These are phyloP conservation scores for Microtus oregoni DNA, from an alignment of 2,113 vertebrate species.

Conservation along the genomic window DNA sequence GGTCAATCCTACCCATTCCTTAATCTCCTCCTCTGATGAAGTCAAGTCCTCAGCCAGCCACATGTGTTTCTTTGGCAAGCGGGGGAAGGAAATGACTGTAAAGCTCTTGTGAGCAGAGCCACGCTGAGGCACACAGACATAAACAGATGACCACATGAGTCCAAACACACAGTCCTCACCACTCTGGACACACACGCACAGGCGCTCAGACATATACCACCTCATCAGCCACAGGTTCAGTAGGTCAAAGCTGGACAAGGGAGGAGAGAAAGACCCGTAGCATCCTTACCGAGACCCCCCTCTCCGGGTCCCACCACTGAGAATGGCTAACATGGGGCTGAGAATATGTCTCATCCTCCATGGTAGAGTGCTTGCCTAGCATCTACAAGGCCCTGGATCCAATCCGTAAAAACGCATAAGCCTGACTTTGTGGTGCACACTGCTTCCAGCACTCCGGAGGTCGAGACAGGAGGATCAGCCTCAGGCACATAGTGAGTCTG, in stretches of 20 bases:
- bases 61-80: neutral
- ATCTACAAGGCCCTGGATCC: neutral
- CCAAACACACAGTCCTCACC: constrained; percentile 26
- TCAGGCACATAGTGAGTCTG: neutral
- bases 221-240: neutral
- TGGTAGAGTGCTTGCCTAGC: neutral
- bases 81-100: constrained; percentile 48
- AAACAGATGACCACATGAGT: constrained; percentile 54
- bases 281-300: neutral
- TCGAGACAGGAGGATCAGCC: neutral
- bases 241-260: neutral
- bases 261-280: neutral
- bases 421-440: neutral
- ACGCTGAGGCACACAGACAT: constrained; percentile 10
- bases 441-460: neutral
- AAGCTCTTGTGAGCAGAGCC: neutral
- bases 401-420: neutral
- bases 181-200: constrained; percentile 7
- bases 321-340: neutral
- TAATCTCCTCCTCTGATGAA: neutral
- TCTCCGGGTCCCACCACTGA: neutral
- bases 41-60: neutral
- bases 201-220: neutral
- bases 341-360: neutral
- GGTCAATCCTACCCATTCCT: neutral